Percentiles rank a stretch among this genome's conserved stretches.
Evolutionary conservation across 2,113 vertebrate genomes (phyloP).

Genomic region (Pundamilia nyererei): DNA sequence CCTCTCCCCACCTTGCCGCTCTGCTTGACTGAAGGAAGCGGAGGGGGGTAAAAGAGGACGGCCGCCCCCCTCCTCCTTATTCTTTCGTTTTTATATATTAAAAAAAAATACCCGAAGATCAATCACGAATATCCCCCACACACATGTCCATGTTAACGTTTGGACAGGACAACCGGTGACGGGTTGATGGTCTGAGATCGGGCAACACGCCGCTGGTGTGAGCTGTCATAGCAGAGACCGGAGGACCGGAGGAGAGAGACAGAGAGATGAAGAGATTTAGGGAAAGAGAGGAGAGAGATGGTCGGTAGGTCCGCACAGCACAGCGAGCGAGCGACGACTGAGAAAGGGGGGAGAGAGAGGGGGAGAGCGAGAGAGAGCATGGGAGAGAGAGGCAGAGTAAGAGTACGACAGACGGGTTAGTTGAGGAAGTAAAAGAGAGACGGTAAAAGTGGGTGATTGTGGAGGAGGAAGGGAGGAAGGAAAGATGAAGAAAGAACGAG

Average conservation of each 20-base stretch:
- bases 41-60: conserved; percentile 60
- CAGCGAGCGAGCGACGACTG: conserved; percentile 61
- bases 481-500: not conserved
- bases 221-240: conserved; percentile 66
- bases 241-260: conserved; percentile 42
- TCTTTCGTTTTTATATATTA: conserved; percentile 38
- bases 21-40: conserved; percentile 57
- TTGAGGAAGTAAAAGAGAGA: not conserved
- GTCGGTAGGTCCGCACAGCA: conserved; percentile 63
- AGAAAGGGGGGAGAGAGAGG: not conserved
- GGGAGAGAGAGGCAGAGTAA: not conserved
- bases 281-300: conserved; percentile 48
- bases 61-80: conserved; percentile 52
- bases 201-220: conserved; percentile 59
- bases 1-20: conserved; percentile 59
- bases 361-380: not conserved
- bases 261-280: conserved; percentile 51
- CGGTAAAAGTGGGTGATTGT: not conserved
- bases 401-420: not conserved
- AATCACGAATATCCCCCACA: conserved; percentile 56
- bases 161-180: conserved; percentile 52
- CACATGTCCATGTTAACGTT: conserved; percentile 53
- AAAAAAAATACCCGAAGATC: conserved; percentile 33
- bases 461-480: not conserved
- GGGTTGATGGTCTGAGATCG: conserved; percentile 45